phyloP scores from a whole-genome alignment of 64 coral and sea anemone species.

The Dendronephthya gigantea region DNA sequence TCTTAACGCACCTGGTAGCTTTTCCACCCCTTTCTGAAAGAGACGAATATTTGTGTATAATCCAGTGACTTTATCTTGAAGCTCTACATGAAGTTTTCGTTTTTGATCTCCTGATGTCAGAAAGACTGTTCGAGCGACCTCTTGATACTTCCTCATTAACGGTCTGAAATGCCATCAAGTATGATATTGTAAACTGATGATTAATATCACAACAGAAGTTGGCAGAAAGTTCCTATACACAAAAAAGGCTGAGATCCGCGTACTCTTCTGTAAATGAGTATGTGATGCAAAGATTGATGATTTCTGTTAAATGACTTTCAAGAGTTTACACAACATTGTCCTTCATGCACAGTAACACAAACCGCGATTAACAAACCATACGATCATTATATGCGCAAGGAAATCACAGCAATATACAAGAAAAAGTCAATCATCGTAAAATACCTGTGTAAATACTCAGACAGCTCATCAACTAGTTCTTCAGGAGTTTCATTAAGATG shows the following conservation, averaged over 20 bases:
- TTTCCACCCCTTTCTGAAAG: constrained; percentile 78
- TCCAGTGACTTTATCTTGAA: constrained; percentile 75
- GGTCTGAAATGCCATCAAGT: constrained; percentile 39
- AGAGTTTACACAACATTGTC: no score
- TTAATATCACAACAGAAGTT: no score
- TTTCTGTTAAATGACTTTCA: no score
- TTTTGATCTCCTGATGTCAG: constrained; percentile 70
- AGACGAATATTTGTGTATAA: constrained; percentile 58
- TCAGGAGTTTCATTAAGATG: constrained; percentile 53
- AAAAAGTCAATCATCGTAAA: background rate
- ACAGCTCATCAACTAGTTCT: constrained; percentile 64
- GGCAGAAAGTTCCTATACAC: no score
- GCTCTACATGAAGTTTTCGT: constrained; percentile 68
- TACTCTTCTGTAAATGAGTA: no score
- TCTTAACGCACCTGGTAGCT: constrained; percentile 54
- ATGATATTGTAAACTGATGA: background rate
- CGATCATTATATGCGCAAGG: background rate
- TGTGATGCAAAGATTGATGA: no score
- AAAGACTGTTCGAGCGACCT: constrained; percentile 81
- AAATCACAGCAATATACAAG: background rate
- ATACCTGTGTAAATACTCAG: constrained; percentile 56
- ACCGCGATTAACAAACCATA: background rate
- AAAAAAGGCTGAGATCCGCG: no score
- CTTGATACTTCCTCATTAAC: constrained; percentile 62
- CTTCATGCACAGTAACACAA: background rate